Percentiles rank a stretch among this genome's conserved stretches.
phyloP scores from a whole-genome alignment of 2,113 vertebrate genomes.

The Hippocampus mohnikei region DNA sequence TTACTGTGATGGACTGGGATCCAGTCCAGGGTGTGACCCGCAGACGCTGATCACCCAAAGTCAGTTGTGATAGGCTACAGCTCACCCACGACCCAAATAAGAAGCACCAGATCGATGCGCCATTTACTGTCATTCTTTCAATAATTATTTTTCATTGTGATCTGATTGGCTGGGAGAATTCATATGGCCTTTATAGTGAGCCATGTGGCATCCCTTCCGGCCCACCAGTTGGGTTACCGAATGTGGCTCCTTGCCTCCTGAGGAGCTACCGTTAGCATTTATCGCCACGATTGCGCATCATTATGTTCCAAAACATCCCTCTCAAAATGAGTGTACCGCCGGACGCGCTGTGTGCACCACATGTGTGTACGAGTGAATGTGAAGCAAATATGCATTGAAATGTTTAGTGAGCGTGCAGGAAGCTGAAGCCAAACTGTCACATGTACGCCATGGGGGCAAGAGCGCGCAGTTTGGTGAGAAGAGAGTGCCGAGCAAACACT shows the following conservation, averaged over 20 bases:
- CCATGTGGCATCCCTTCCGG: neutral
- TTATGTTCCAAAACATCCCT: slow-evolving; percentile 9
- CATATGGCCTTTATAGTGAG: neutral
- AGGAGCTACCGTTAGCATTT: neutral
- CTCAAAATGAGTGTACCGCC: neutral
- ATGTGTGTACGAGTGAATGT: slow-evolving; percentile 11
- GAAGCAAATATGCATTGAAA: slow-evolving; percentile 34
- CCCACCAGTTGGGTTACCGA: neutral
- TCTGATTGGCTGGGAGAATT: neutral
- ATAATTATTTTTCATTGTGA: neutral
- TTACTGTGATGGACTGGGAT: neutral
- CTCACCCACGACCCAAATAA: too few species aligned
- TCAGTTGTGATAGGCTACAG: too few species aligned
- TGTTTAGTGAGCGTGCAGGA: slow-evolving; percentile 35
- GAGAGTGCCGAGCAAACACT: slow-evolving; percentile 56
- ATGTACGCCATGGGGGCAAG: slow-evolving; percentile 38
- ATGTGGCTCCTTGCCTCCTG: neutral
- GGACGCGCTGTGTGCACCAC: slow-evolving; percentile 4
- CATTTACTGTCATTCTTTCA: neutral
- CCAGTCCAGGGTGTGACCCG: too few species aligned
- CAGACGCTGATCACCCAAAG: too few species aligned
- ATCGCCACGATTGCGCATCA: neutral
- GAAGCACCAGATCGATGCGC: neutral
- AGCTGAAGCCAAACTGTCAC: slow-evolving; percentile 56
- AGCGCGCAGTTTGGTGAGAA: slow-evolving; percentile 67